These are phyloP conservation scores for Odocoileus virginianus DNA, from an alignment of 2,113 vertebrate genomes.

Conservation along the genomic window DNA sequence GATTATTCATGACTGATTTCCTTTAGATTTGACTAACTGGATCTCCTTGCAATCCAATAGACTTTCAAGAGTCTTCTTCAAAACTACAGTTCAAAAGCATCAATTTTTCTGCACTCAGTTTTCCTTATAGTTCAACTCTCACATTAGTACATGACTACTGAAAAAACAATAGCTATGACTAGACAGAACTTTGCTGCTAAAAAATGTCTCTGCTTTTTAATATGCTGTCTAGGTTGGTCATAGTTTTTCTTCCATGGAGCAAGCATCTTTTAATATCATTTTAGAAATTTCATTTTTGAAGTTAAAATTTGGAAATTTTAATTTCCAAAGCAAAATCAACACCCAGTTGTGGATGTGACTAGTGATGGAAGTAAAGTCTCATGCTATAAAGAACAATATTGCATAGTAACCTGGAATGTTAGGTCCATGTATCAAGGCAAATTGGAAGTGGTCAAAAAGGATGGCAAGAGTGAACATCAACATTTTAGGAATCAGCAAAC, in stretches of 20 bases:
- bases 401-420: not conserved
- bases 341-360: not conserved
- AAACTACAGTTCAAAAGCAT: not conserved
- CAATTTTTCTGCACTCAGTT: not conserved
- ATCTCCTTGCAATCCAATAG: not conserved
- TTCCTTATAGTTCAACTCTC: not conserved
- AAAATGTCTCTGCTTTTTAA: not conserved
- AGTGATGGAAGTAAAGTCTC: not conserved
- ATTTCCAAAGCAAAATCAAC: not conserved
- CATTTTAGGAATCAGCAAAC: not conserved
- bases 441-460: not conserved
- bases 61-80: not conserved
- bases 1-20: not conserved
- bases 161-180: not conserved
- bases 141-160: not conserved
- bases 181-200: not conserved
- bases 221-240: not conserved
- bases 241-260: not conserved
- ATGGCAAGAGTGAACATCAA: not conserved
- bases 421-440: not conserved
- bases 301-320: not conserved
- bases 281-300: not conserved
- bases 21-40: not conserved
- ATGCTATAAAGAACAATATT: not conserved
- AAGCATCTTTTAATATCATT: not conserved